Base-by-base conservation (phyloP, 2,888 invertebrate genomes). In the Unio pictorum region DNA sequence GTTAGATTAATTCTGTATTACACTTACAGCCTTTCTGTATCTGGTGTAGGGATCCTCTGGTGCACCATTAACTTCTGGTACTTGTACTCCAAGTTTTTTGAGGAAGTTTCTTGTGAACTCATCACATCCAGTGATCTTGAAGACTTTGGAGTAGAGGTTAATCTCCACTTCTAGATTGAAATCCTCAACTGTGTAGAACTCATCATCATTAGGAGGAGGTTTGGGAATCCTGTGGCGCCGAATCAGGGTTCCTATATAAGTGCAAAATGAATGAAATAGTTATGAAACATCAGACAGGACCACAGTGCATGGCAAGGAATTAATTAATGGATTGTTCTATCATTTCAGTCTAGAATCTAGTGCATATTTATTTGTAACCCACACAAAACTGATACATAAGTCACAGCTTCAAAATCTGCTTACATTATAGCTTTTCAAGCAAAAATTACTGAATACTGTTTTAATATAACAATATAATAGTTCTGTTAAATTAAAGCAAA, bases 21-120 rank as follows among this genome's bases (percentile, higher is more conserved):
- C 56, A 81, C 84, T 86, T 79, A 86, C 86, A 76, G 82, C 84
- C 73, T 85, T 85, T 68, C 86, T 82, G 78, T 87, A 86, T 34
- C 82, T 78, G 59, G 81, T 81, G 73, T 89, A 90, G 4, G 89
- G 89, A 78, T 89, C 89, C 8, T 69, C 72, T n/a, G 90, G 88
- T 28, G 63, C 62, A 15, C 23, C 59, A 45, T 71, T 66, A n/a
- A 68, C 66, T 34, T 79, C 77, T 54, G 79, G 79, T 5, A 97
- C 95, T 56, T 94, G 91, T 65, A 97, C 95, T 4, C 97, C 97
- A 67, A 95, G 93, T 62, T 95, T 93, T 87, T 95, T 94, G 8
- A 97, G 90, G 89, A 96, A 97, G 67, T 93, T 93, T 77, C 95
- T 91, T 0, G 97, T 97, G 87, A 96, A 97, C 79, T 93, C 92